phyloP scores from a whole-genome alignment of 2,797 vertebrate genomes.

The Gymnothorax reevesii region DNA sequence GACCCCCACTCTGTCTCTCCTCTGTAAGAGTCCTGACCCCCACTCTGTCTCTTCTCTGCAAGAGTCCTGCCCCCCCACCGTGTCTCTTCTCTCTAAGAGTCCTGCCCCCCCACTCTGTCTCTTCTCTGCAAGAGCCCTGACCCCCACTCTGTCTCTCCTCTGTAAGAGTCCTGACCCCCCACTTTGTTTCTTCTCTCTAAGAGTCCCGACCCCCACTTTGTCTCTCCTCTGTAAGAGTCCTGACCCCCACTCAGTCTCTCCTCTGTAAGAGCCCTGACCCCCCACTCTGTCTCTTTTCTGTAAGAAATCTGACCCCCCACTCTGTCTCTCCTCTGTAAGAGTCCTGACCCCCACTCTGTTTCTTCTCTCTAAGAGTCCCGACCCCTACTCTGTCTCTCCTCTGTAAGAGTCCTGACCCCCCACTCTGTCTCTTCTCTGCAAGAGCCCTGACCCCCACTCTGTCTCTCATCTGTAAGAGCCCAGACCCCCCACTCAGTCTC shows the following conservation, averaged over 20 bases:
- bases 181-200: conserved; percentile 10
- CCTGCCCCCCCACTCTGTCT: too few relatives aligned
- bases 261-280: background rate
- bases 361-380: background rate
- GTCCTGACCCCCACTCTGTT: too few relatives aligned
- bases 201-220: too few relatives aligned
- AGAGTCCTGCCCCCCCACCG: background rate
- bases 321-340: conserved; percentile 13
- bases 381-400: background rate
- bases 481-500: too few relatives aligned
- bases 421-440: conserved; percentile 4
- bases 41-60: background rate
- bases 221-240: background rate
- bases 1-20: background rate
- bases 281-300: background rate
- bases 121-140: background rate
- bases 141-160: background rate
- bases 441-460: too few relatives aligned
- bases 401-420: background rate
- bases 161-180: background rate
- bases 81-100: conserved; percentile 10
- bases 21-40: background rate
- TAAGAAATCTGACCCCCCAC: background rate
- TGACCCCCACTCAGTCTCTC: background rate
- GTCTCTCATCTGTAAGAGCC: too few relatives aligned